Evolutionary conservation across 2,888 invertebrate genomes (phyloP).

Genomic region (Hybos culiciformis): DNA sequence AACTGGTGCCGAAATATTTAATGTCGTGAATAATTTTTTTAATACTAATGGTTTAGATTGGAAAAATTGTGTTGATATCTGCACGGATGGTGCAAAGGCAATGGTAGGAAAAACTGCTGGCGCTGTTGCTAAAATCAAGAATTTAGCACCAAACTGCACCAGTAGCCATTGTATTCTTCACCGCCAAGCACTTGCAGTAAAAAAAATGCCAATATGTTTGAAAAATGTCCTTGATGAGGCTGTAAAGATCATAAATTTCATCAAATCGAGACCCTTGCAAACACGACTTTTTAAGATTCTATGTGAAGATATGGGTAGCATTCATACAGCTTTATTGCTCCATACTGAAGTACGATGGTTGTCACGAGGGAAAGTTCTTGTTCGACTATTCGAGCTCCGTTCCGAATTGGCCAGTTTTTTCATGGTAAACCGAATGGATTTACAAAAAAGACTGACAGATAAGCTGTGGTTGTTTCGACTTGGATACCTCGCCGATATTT

Average conservation of each 20-base stretch:
- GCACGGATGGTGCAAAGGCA: not conserved
- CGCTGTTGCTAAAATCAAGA: not conserved
- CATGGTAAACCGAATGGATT: not conserved
- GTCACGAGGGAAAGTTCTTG: not conserved
- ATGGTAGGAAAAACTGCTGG: not conserved
- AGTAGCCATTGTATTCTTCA: not conserved
- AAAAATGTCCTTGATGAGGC: not conserved
- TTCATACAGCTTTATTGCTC: constrained; percentile 1
- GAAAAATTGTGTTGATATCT: not conserved
- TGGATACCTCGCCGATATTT: not conserved
- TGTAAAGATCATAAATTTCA: not conserved
- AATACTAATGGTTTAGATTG: constrained; percentile 4
- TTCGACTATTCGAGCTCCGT: not conserved
- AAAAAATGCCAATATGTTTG: not conserved
- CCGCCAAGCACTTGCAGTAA: not conserved
- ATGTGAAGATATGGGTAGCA: constrained; percentile 2
- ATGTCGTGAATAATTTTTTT: constrained; percentile 7
- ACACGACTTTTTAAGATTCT: constrained; percentile 1
- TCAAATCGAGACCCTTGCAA: constrained; percentile 1
- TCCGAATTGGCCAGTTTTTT: not conserved
- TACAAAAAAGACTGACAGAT: not conserved
- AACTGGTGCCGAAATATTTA: constrained; percentile 9
- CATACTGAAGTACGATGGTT: constrained; percentile 2
- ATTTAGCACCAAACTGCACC: not conserved
- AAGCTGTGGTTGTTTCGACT: not conserved